These are phyloP conservation scores for Trimorus sp. DNA, from an alignment of 2,888 invertebrate genomes.

Conservation along the genomic window DNA sequence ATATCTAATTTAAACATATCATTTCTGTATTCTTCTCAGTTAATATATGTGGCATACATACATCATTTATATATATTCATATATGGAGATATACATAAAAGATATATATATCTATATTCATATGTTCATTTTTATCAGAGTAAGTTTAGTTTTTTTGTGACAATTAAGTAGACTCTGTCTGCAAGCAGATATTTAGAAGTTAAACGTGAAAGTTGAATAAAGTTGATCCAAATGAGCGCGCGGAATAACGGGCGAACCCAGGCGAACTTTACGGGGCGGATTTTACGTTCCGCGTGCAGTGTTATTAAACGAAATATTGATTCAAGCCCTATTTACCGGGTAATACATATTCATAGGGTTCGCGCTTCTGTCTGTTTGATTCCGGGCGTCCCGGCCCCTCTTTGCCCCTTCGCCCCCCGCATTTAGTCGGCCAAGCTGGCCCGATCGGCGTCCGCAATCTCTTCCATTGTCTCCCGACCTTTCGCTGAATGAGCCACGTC, in stretches of 20 bases:
- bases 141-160: too few species aligned
- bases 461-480: slow-evolving; percentile 61
- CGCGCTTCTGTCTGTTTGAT: slow-evolving; percentile 78
- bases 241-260: not conserved
- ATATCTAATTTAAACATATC: too few species aligned
- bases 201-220: slow-evolving; percentile 37
- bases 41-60: too few species aligned
- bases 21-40: too few species aligned
- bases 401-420: slow-evolving; percentile 17
- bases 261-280: slow-evolving; percentile 65
- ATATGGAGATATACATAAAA: too few species aligned
- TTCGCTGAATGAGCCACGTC: slow-evolving; percentile 59
- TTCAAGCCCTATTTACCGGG: slow-evolving; percentile 81
- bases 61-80: too few species aligned
- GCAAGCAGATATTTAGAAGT: too few species aligned
- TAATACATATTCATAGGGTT: slow-evolving; percentile 81
- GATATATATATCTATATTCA: too few species aligned
- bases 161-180: too few species aligned
- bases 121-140: too few species aligned
- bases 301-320: slow-evolving; percentile 82
- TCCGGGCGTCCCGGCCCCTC: slow-evolving; percentile 59
- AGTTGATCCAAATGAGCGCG: slow-evolving; percentile 36
- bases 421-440: slow-evolving; percentile 59
- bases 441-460: slow-evolving; percentile 61
- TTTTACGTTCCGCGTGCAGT: slow-evolving; percentile 72